These are phyloP conservation scores for Martes martes DNA, from an alignment of 2,113 vertebrate genomes.

Conservation along the genomic window DNA sequence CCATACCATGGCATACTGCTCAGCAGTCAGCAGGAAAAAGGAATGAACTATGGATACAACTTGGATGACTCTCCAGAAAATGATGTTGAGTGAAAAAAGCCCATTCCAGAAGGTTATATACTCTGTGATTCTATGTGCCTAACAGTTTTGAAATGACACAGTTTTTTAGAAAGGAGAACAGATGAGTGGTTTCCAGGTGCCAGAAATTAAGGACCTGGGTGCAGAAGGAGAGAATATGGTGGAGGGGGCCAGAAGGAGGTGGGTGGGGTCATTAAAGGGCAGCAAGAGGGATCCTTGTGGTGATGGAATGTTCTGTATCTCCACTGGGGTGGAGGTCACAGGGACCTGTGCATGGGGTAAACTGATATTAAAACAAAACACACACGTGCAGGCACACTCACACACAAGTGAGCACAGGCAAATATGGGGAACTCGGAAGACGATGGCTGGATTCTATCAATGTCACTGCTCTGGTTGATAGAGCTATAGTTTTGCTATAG, in stretches of 20 bases:
- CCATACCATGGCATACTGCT: background rate
- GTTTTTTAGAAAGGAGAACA: slow-evolving; percentile 37
- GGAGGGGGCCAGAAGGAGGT: background rate
- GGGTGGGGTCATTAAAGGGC: background rate
- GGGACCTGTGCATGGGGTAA: background rate
- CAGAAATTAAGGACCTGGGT: background rate
- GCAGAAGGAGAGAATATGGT: background rate
- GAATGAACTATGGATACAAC: background rate
- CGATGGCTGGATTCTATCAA: background rate
- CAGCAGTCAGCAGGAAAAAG: background rate
- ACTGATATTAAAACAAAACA: slow-evolving; percentile 15
- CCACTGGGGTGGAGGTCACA: background rate
- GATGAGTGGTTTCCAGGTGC: background rate
- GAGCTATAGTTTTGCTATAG: background rate
- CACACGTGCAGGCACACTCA: background rate
- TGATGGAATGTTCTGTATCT: background rate
- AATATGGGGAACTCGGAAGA: background rate
- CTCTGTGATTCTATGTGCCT: background rate
- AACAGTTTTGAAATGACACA: background rate
- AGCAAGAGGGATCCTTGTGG: background rate
- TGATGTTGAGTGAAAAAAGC: background rate
- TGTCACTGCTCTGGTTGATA: background rate
- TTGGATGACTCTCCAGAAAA: background rate
- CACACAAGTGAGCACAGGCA: background rate
- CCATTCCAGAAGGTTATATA: background rate